Percentiles rank a stretch among this genome's conserved stretches.
Evolutionary conservation across 1,140 invertebrate genomes (phyloP).

Genomic region (Macrobrachium rosenbergii): DNA sequence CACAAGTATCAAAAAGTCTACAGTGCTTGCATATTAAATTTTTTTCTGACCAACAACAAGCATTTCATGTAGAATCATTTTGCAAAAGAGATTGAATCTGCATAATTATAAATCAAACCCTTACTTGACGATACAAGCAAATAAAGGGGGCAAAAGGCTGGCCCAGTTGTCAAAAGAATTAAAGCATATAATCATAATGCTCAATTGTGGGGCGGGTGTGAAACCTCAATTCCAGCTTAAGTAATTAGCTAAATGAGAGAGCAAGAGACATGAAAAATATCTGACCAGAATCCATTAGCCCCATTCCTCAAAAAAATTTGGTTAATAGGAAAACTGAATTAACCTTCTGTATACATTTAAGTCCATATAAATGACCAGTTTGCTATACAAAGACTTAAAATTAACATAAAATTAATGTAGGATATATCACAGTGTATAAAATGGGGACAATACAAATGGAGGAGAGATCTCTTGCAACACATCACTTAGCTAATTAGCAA

Average conservation of each 20-base stretch:
- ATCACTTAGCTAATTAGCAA: no score
- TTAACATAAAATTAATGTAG: no score
- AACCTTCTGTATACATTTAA: no score
- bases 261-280: slow-evolving; percentile 11
- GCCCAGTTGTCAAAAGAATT: slow-evolving; percentile 55
- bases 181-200: slow-evolving; percentile 40
- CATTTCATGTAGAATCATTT: slow-evolving; percentile 7
- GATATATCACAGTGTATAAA: no score
- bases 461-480: no score
- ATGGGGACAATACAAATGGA: no score
- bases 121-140: not conserved
- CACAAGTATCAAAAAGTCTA: not conserved
- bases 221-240: slow-evolving; percentile 21
- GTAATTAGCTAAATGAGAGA: slow-evolving; percentile 27
- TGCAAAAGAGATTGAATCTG: slow-evolving; percentile 8
- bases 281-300: not conserved
- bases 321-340: no score
- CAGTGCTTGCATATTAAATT: no score
- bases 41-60: no score
- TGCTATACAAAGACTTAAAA: no score
- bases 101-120: not conserved
- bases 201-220: slow-evolving; percentile 52
- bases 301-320: no score
- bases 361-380: no score
- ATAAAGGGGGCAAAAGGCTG: slow-evolving; percentile 19